Evolutionary conservation across 2,888 invertebrate genomes (phyloP), one percentile per base, ranked within the genome.

Genomic region (Hoplodrina blanda): DNA sequence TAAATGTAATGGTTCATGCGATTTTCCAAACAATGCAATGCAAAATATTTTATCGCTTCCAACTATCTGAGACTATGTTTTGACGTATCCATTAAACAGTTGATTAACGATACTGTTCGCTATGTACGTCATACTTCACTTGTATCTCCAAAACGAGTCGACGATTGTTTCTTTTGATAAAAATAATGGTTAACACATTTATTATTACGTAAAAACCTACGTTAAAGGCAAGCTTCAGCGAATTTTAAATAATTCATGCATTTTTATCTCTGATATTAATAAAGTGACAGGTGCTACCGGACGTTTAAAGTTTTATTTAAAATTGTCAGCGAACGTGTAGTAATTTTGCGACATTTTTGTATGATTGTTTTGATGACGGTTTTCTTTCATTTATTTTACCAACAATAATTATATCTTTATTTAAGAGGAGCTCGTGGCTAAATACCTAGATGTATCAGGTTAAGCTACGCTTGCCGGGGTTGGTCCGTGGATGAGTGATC

Each of bases 261-360:
- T 33, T 20, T 25, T 8, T n/a, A 49, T 44, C 2, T 1, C 17
- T 49, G 41, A 41, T 53, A 61, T 60, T 50, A 57, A 20, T 56
- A 44, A 53, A 66, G 19, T 62, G 15, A 50, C 67, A 67, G 49
- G 44, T 56, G 62, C 46, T 55, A 37, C 53, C 33, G 37, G 15
- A 4, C 30, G 5, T 30, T 62, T 49, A 3, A 20, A 37, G 5
- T 50, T 49, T 54, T 56, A 50, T 37, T 56, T 46, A 10, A 13
- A 60, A 20, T 46, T 4, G 8, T 37, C 10, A 33, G 33, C 7
- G 33, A n/a, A n/a, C n/a, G n/a, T n/a, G n/a, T n/a, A n/a, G n/a
- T n/a, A n/a, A n/a, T n/a, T n/a, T n/a, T n/a, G n/a, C n/a, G n/a
- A n/a, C n/a, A n/a, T n/a, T n/a, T n/a, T n/a, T n/a, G n/a, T n/a